Percentiles rank a stretch among this genome's conserved stretches.
phyloP scores from a whole-genome alignment of 2,888 invertebrate genomes.

The Teleiodes luculella region DNA sequence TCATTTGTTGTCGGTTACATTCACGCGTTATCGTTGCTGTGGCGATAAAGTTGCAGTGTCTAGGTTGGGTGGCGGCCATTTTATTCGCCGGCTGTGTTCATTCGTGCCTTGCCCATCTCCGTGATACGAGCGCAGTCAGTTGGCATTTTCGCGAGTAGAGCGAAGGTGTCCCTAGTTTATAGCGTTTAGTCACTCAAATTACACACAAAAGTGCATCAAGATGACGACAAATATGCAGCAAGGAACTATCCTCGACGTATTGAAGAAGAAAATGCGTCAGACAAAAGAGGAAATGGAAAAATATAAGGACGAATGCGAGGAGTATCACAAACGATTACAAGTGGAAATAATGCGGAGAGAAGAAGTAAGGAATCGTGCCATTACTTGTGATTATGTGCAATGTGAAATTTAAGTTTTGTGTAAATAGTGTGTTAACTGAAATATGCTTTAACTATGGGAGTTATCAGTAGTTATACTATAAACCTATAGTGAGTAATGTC shows the following conservation, averaged over 20 bases:
- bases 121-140: slow-evolving; percentile 73
- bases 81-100: slow-evolving; percentile 76
- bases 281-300: slow-evolving; percentile 99
- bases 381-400: slow-evolving; percentile 51
- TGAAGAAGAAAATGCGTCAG: slow-evolving; percentile 99
- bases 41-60: slow-evolving; percentile 58
- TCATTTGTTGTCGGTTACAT: slow-evolving; percentile 33
- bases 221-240: slow-evolving; percentile 95
- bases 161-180: slow-evolving; percentile 74
- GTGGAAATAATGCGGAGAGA: slow-evolving; percentile 97
- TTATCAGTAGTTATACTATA: slow-evolving; percentile 69
- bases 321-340: slow-evolving; percentile 96
- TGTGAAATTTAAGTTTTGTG: slow-evolving; percentile 48
- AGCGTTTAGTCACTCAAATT: slow-evolving; percentile 57
- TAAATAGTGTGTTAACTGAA: slow-evolving; percentile 41
- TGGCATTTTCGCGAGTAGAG: slow-evolving; percentile 77
- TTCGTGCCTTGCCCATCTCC: slow-evolving; percentile 74
- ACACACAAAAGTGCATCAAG: slow-evolving; percentile 72
- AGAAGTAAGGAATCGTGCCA: slow-evolving; percentile 90
- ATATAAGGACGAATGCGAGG: slow-evolving; percentile 98
- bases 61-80: slow-evolving; percentile 72
- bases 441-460: slow-evolving; percentile 46
- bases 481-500: slow-evolving; percentile 79
- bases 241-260: slow-evolving; percentile 95
- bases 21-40: slow-evolving; percentile 44